phyloP scores from a whole-genome alignment of 2,797 vertebrate genomes.

The Podarcis siculus region DNA sequence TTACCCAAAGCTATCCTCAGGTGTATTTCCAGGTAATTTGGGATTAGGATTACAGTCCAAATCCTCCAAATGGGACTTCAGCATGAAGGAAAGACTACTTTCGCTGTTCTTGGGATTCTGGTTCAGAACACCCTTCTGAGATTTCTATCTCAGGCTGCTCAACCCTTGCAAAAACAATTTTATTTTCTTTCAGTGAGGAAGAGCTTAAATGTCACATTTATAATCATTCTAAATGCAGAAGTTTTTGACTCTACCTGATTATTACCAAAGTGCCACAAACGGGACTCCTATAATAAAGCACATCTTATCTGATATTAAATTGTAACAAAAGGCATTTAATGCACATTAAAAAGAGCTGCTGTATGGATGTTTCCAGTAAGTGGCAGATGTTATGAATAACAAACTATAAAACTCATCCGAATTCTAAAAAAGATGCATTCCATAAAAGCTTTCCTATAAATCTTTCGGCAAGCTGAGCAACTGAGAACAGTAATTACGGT shows the following conservation, averaged over 20 bases:
- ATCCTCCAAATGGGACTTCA: too few relatives aligned
- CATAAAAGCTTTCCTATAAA: slow-evolving; percentile 76
- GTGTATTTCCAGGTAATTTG: too few relatives aligned
- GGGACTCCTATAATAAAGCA: slow-evolving; percentile 56
- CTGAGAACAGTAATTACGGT: slow-evolving; percentile 61
- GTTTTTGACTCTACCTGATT: slow-evolving; percentile 31
- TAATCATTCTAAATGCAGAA: slow-evolving; percentile 49
- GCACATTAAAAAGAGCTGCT: slow-evolving; percentile 71
- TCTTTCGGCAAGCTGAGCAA: slow-evolving; percentile 68
- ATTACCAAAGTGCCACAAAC: slow-evolving; percentile 50
- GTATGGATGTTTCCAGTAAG: slow-evolving; percentile 72
- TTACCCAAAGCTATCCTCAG: too few relatives aligned
- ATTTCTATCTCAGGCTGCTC: not conserved
- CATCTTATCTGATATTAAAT: slow-evolving; percentile 70
- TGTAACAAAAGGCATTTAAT: slow-evolving; percentile 70
- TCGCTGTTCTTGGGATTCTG: not conserved
- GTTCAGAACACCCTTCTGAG: not conserved
- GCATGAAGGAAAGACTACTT: too few relatives aligned
- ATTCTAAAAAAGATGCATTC: slow-evolving; percentile 69
- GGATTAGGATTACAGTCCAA: not conserved
- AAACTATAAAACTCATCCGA: slow-evolving; percentile 73
- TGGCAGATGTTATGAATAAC: slow-evolving; percentile 80
- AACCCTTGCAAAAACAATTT: slow-evolving; percentile 37
- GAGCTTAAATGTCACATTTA: slow-evolving; percentile 53
- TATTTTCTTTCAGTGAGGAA: slow-evolving; percentile 19